Evolutionary conservation across 92 coral and sea anemone species (phyloP), one percentile per base, ranked within the genome.

Genomic region (Micromussa lordhowensis): DNA sequence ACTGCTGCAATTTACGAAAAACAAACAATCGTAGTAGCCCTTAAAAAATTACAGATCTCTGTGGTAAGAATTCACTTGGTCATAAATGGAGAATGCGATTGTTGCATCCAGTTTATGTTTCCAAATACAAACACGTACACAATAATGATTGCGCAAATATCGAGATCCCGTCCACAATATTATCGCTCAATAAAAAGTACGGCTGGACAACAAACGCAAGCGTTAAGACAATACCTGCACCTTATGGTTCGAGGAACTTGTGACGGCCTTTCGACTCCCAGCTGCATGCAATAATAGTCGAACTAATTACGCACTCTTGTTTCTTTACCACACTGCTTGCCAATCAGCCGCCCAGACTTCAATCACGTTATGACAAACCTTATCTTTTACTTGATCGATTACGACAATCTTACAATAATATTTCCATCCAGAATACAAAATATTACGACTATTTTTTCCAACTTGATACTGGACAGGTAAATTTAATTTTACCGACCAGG

Each of bases 291-390:
- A 73, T 26, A 63, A 66, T 38, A 40, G 77, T 5, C 13, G 2
- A 19, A 34, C 78, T 36, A 36, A 32, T 73, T 32, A 38, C 73
- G 38, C 44, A 32, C 84, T 38, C 72, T 3, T n/a, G 61, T 80
- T 34, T 80, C 36, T 51, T 82, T 26, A 51, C 86, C 77, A 77
- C 85, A 68, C 85, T 82, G 76, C 74, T 28, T 55, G 19, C 30
- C 8, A 48, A 24, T 61, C 55, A 51, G 22, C 75, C 57, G 75
- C 59, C 40, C 16, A 58, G 54, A 34, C 87, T 51, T 72, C 16
- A 49, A 36, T 81, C 84, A 64, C 36, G 58, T 61, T 38, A 34
- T 80, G 71, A 35, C 83, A 82, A 68, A 72, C 30, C 69, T 54
- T 71, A 73, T 22, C 87, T 72, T 32, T 32, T 71, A 3, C 7